These are phyloP conservation scores for Tupaia chinensis DNA, from an alignment of 2,113 vertebrate species.

Conservation along the genomic window DNA sequence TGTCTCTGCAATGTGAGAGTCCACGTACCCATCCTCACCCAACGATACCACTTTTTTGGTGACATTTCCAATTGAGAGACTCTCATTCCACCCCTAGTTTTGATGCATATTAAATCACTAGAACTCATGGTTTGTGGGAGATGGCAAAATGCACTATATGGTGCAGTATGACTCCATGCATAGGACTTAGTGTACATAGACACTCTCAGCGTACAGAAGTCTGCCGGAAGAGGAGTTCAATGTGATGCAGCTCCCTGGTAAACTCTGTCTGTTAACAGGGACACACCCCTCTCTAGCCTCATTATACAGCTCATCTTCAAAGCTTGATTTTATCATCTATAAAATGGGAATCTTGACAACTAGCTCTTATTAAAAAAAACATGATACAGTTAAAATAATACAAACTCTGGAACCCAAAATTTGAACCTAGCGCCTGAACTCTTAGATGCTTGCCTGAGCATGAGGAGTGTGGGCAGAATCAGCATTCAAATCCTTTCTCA, in stretches of 20 bases:
- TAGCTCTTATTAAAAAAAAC: background rate
- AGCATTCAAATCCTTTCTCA: background rate
- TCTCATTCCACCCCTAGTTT: background rate
- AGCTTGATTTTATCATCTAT: background rate
- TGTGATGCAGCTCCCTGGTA: background rate
- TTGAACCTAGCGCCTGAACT: too few relatives aligned
- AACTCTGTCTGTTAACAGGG: background rate
- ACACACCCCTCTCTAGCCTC: background rate
- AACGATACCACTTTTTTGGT: constrained; percentile 18
- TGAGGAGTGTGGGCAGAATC: too few relatives aligned
- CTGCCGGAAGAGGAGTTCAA: background rate
- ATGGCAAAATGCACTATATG: background rate
- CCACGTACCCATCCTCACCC: background rate
- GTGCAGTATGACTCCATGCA: background rate
- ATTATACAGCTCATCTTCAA: background rate
- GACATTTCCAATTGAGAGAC: background rate
- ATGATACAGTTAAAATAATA: background rate
- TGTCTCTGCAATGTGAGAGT: background rate
- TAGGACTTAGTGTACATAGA: background rate
- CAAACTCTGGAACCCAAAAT: background rate
- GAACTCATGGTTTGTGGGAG: background rate
- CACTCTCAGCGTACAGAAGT: background rate
- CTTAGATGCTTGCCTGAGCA: too few relatives aligned
- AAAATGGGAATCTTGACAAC: background rate
- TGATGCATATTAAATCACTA: background rate